Conservation (phyloP, 2,113 vertebrate genomes). For the Scomber colias region DNA sequence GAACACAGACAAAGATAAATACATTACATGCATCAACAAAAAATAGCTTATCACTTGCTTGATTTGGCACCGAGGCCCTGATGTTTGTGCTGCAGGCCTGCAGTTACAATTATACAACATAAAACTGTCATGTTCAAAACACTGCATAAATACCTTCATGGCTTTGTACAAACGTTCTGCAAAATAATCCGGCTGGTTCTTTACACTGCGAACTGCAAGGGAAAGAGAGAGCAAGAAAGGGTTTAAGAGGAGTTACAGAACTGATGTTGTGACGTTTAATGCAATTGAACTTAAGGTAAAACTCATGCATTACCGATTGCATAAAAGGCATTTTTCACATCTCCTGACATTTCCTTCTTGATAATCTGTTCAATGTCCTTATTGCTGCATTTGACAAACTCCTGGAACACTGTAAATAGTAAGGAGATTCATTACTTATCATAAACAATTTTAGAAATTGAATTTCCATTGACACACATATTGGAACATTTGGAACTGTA, state of each 20-base stretch:
- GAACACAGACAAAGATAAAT: not conserved
- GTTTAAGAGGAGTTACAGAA: slow-evolving; percentile 18
- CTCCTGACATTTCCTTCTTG: slow-evolving; percentile 96
- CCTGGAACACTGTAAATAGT: slow-evolving; percentile 91
- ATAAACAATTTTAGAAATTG: not conserved
- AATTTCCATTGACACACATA: not conserved
- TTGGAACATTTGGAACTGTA: not conserved
- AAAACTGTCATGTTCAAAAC: not conserved
- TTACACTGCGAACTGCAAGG: slow-evolving; percentile 92
- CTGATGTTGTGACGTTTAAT: not conserved
- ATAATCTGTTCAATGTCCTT: slow-evolving; percentile 95
- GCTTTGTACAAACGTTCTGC: slow-evolving; percentile 97
- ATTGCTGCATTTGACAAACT: slow-evolving; percentile 94
- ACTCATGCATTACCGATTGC: slow-evolving; percentile 89
- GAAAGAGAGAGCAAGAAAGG: slow-evolving; percentile 33
- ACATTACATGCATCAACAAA: not conserved
- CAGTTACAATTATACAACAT: slow-evolving; percentile 1
- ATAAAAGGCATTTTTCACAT: slow-evolving; percentile 90
- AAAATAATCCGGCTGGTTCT: slow-evolving; percentile 95
- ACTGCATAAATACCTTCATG: slow-evolving; percentile 91
- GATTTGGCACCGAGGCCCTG: not conserved
- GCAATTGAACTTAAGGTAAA: not conserved
- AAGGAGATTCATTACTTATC: not conserved
- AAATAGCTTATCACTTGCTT: slow-evolving; percentile 5
- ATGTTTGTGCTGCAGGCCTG: not conserved